Evolutionary conservation across 2,888 invertebrate species (phyloP).

Genomic region (Gymnoscelis rufifasciata): DNA sequence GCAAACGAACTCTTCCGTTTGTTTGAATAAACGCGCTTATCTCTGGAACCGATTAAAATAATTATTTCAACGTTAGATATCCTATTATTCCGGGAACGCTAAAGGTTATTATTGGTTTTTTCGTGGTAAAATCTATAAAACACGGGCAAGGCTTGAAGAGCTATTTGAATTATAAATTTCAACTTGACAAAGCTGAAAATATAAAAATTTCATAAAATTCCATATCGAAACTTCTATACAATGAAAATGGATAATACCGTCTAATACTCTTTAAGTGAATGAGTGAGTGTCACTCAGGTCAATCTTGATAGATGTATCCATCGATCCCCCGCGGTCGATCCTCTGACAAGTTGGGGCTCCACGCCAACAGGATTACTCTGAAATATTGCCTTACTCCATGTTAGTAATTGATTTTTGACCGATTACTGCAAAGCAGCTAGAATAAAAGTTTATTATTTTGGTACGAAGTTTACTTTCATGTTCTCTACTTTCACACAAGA

Average conservation of each 20-base stretch:
- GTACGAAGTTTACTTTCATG: no score
- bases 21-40: no score
- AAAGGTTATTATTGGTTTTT: background rate
- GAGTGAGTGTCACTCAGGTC: constrained; percentile 23
- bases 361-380: constrained; percentile 15
- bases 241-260: background rate
- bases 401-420: no score
- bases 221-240: background rate
- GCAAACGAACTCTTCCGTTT: no score
- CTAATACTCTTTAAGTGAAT: constrained; percentile 22
- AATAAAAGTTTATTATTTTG: no score
- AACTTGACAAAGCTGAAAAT: background rate
- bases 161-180: no score
- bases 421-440: no score
- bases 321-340: constrained; percentile 33
- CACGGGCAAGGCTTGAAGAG: no score
- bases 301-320: constrained; percentile 41
- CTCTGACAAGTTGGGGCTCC: constrained; percentile 35
- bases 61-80: background rate
- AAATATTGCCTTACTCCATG: background rate
- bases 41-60: no score
- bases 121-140: background rate
- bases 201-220: background rate
- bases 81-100: no score
- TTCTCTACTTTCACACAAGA: no score